Conservation (phyloP, 2,888 invertebrate genomes). For the Dinocampus coccinellae region DNA sequence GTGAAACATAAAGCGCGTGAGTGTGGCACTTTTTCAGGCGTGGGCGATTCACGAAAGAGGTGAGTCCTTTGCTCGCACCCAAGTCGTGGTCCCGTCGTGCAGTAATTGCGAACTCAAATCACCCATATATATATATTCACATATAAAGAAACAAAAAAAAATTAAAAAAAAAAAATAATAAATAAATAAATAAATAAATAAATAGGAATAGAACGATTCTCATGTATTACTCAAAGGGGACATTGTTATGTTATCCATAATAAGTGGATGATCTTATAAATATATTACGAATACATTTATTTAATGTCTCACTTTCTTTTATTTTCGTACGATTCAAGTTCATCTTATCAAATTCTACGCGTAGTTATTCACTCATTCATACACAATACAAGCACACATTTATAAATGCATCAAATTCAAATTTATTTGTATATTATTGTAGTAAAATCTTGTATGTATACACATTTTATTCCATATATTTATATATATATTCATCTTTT, state of each 20-base stretch:
- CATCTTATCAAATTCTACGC: background rate
- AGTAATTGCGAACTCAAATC: background rate
- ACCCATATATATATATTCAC: conserved; percentile 11
- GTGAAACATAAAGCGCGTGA: background rate
- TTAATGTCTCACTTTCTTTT: too few relatives aligned
- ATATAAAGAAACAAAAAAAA: conserved; percentile 17
- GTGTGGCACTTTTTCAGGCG: background rate
- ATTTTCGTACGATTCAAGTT: too few relatives aligned
- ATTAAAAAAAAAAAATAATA: too few relatives aligned
- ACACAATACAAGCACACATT: background rate
- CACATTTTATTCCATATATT: background rate
- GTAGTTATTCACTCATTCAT: too few relatives aligned
- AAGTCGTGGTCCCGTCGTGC: too few relatives aligned
- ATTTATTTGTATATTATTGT: background rate
- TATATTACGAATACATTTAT: conserved; percentile 25
- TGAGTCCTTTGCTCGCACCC: background rate
- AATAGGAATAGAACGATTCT: conserved; percentile 22
- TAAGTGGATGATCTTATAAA: conserved; percentile 34
- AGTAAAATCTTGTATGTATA: background rate
- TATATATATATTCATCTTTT: background rate
- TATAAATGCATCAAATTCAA: conserved; percentile 15
- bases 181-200: too few relatives aligned
- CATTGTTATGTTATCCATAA: conserved; percentile 32
- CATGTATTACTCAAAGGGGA: conserved; percentile 12
- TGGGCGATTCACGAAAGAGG: conserved; percentile 23